Conservation (phyloP, 2,888 invertebrate genomes). For the Julus scanicus region DNA sequence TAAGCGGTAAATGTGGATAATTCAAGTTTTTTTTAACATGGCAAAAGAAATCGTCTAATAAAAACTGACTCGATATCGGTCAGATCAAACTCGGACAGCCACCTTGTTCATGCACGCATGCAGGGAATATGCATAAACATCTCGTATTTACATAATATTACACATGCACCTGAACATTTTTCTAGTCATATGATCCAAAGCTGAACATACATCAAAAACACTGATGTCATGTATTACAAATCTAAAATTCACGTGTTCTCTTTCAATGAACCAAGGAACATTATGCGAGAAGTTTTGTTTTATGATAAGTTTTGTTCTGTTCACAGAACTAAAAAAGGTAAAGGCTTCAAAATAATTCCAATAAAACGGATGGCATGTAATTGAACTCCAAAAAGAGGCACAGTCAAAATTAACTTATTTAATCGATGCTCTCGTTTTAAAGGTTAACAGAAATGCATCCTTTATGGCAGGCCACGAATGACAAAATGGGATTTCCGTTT, state of each 20-base stretch:
- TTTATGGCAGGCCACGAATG: not conserved
- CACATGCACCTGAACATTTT: not conserved
- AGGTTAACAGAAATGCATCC: conserved; percentile 11
- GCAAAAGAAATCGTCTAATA: not conserved
- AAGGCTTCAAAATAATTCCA: not conserved
- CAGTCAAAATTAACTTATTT: conserved; percentile 13
- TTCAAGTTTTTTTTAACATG: not conserved
- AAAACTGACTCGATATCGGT: not conserved
- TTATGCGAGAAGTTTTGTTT: not conserved
- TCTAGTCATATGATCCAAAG: not conserved
- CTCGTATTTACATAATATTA: not conserved
- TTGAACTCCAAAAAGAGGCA: conserved; percentile 26
- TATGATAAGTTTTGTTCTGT: not conserved
- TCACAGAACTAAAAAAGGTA: not conserved
- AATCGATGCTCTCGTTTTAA: conserved; percentile 13
- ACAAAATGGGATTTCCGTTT: not conserved
- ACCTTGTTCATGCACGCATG: not conserved
- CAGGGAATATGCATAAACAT: not conserved
- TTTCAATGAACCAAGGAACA: too few relatives aligned
- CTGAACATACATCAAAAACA: not conserved
- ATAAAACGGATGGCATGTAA: not conserved
- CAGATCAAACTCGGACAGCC: not conserved
- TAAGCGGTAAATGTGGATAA: not conserved
- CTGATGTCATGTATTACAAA: not conserved
- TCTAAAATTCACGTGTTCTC: not conserved